Evolutionary conservation across 2,797 vertebrate species (phyloP), one percentile per base, ranked within the genome.

Genomic region (Melanotaenia maccullochi): DNA sequence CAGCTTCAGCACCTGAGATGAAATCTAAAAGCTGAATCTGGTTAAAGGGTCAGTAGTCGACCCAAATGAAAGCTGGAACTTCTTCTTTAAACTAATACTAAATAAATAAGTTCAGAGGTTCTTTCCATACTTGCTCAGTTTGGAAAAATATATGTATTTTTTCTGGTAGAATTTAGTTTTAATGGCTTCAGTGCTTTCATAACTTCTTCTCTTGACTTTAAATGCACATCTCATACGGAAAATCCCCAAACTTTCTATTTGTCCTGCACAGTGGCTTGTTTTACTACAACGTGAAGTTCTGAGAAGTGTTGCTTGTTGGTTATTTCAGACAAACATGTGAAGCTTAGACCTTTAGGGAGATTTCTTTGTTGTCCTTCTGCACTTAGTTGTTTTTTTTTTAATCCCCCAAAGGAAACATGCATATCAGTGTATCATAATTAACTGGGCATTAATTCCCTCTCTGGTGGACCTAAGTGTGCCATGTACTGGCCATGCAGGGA

Each of bases 401-500:
- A 12, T 54, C 54, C 52, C 75, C 47, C 51, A n/a, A 24, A 82
- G 82, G 82, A 82, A 81, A 73, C 81, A 65, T 14, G 56, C 58
- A 24, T 84, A 86, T 88, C 84, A 71, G 65, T 4, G 78, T 65
- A 85, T 90, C 82, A 82, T 89, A 91, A 91, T 89, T 87, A 88
- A 79, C 74, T 54, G 59, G 55, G 71, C 30, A 1, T 56, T 79
- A 75, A 83, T 83, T 65, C 71, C 71, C 80, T 72, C 81, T 73
- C 73, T 40, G 35, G 68, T 59, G 86, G 76, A 16, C 61, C 80
- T 69, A 56, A 0, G 65, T n/a, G 65, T 54, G 64, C 1, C 13
- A n/a, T 73, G 5, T 65, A 59, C 0, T 55, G 61, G 66, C 55
- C 67, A 68, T 1, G 4, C 60, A 38, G 28, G 60, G 70, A 78